These are phyloP conservation scores for Euphonia xanthogaster DNA, from an alignment of 2,797 vertebrate species.

Conservation along the genomic window DNA sequence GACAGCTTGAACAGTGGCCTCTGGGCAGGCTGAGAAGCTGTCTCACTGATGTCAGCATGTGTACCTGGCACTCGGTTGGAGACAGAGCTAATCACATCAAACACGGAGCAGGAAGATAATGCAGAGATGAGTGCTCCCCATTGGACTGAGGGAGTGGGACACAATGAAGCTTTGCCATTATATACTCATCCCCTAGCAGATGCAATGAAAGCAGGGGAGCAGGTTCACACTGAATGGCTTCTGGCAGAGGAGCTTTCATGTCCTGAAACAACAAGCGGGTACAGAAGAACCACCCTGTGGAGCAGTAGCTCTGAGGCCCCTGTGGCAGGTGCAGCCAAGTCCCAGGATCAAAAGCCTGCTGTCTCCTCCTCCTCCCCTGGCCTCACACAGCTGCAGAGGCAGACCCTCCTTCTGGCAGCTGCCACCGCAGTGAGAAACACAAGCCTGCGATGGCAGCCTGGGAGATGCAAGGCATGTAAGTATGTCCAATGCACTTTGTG, in stretches of 20 bases:
- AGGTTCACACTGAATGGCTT: neutral
- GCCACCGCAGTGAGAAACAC: accelerated
- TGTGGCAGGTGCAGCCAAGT: neutral
- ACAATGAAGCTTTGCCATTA: neutral
- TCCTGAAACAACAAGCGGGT: neutral
- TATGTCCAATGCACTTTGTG: neutral
- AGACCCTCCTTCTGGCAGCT: neutral
- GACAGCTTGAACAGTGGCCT: neutral
- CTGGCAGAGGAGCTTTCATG: neutral
- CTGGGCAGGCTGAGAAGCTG: neutral
- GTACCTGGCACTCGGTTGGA: neutral
- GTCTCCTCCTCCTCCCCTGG: neutral
- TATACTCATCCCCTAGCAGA: neutral
- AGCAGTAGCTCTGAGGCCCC: neutral
- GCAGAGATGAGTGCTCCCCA: neutral
- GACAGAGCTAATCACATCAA: slow-evolving; percentile 8
- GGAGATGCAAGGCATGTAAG: neutral
- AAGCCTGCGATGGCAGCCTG: accelerated
- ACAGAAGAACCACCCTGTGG: neutral
- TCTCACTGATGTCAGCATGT: neutral
- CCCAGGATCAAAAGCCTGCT: neutral
- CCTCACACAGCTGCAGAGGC: neutral
- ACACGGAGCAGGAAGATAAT: neutral
- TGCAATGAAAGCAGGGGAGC: neutral
- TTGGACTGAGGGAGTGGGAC: neutral